Conservation (phyloP, 1,140 invertebrate species). For the Calycopis cecrops region DNA sequence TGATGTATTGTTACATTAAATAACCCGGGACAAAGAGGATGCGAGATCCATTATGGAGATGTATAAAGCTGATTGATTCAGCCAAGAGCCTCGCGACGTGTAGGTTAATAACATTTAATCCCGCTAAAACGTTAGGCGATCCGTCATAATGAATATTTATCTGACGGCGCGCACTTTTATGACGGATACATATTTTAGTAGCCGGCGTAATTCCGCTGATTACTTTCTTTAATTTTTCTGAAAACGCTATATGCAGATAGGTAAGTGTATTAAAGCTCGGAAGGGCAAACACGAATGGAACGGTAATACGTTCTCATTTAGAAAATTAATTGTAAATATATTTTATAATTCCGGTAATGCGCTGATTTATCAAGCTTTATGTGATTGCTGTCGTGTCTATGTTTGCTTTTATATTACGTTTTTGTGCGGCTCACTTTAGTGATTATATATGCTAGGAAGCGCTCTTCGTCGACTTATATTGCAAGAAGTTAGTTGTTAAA, state of each 20-base stretch:
- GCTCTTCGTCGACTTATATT: too few relatives aligned
- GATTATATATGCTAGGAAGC: too few relatives aligned
- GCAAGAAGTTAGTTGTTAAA: too few relatives aligned
- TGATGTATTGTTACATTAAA: constrained; percentile 7
- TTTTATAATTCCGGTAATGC: too few relatives aligned
- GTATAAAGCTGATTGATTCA: constrained; percentile 51
- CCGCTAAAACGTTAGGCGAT: constrained; percentile 70
- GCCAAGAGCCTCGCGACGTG: constrained; percentile 48
- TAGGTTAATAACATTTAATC: constrained; percentile 70
- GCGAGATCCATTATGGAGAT: constrained; percentile 19
- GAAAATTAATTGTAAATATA: constrained; percentile 35
- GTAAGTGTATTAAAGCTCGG: constrained; percentile 64
- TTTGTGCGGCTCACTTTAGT: too few relatives aligned
- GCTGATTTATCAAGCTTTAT: background rate
- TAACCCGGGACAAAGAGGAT: constrained; percentile 6
- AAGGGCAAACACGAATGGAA: constrained; percentile 59
- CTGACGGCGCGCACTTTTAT: constrained; percentile 67
- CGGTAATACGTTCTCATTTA: constrained; percentile 37
- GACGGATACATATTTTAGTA: constrained; percentile 74
- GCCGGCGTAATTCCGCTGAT: constrained; percentile 68
- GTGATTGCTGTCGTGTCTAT: constrained; percentile 1
- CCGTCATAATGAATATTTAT: constrained; percentile 75
- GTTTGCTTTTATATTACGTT: too few relatives aligned
- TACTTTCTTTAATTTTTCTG: constrained; percentile 71
- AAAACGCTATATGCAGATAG: constrained; percentile 50